phyloP scores from a whole-genome alignment of 2,797 vertebrate species.

The Sternarchorhynchus goeldii region DNA sequence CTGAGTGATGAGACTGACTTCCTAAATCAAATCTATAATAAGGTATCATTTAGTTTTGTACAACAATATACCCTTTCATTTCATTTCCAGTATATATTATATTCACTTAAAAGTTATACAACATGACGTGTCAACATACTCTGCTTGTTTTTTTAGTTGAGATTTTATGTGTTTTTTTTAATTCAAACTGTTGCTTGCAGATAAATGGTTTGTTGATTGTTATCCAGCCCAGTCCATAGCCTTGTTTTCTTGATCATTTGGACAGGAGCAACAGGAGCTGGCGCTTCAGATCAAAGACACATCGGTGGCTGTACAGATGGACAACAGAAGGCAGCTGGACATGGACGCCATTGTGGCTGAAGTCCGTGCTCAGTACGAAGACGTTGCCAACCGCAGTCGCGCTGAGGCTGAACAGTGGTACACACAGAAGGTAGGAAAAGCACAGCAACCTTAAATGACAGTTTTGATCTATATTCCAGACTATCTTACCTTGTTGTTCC shows the following conservation, averaged over 20 bases:
- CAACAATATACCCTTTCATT: background rate
- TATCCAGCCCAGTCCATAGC: background rate
- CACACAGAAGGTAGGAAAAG: conserved; percentile 77
- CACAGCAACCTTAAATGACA: too few relatives aligned
- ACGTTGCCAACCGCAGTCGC: conserved; percentile 84
- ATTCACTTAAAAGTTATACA: background rate
- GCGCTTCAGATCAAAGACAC: conserved; percentile 78
- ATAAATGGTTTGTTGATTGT: background rate
- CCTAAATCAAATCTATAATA: conserved; percentile 80
- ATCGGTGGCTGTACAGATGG: conserved; percentile 83
- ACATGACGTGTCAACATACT: background rate
- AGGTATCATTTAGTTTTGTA: background rate
- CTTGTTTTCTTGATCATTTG: background rate
- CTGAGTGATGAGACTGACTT: conserved; percentile 86
- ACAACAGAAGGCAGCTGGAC: conserved; percentile 83
- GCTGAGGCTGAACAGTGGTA: conserved; percentile 86
- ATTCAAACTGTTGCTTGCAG: background rate
- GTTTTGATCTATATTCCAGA: too few relatives aligned
- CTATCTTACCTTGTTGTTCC: too few relatives aligned
- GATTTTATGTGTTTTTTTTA: background rate
- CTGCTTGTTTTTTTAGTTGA: background rate
- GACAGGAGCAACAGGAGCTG: conserved; percentile 77
- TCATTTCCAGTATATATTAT: background rate
- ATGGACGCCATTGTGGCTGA: conserved; percentile 88
- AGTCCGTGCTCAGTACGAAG: conserved; percentile 85